These are phyloP conservation scores for Nothobranchius kuhntae DNA, from an alignment of 2,113 vertebrate species.

Conservation along the genomic window DNA sequence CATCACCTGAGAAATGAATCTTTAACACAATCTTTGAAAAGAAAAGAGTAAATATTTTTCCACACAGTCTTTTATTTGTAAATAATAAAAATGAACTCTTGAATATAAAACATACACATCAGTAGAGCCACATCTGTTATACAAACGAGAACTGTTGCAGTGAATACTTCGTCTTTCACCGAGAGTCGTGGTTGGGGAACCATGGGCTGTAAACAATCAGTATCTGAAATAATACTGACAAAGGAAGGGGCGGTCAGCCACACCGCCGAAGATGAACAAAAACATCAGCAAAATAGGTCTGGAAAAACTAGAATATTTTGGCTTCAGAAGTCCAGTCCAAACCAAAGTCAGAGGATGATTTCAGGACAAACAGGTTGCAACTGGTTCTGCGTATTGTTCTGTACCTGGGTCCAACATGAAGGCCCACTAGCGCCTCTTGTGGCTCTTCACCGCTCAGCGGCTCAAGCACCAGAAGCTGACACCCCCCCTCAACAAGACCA, in stretches of 20 bases:
- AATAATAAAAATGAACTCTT: conserved; percentile 88
- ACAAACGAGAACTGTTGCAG: conserved; percentile 85
- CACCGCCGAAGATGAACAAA: conserved; percentile 78
- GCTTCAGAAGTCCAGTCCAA: conserved; percentile 91
- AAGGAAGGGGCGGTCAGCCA: conserved; percentile 83
- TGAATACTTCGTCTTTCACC: conserved; percentile 81
- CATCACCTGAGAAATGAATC: conserved; percentile 3
- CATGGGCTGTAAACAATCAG: conserved; percentile 85
- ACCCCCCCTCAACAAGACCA: conserved; percentile 79
- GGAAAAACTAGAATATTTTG: conserved; percentile 74
- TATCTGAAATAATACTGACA: conserved; percentile 82
- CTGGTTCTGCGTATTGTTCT: conserved; percentile 70
- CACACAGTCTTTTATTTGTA: conserved; percentile 88
- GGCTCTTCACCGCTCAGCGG: conserved; percentile 89
- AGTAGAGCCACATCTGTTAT: conserved; percentile 85
- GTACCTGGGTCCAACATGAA: conserved; percentile 83
- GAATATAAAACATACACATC: conserved; percentile 87
- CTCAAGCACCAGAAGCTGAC: conserved; percentile 71
- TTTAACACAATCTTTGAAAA: background rate
- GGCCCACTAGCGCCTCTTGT: conserved; percentile 70
- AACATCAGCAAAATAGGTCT: conserved; percentile 62
- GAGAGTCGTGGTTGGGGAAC: conserved; percentile 73
- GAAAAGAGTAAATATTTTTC: conserved; percentile 67
- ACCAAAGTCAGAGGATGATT: conserved; percentile 81
- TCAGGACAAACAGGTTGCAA: conserved; percentile 69